Evolutionary conservation across 1,140 invertebrate species (phyloP).

Genomic region (Penaeus chinensis): DNA sequence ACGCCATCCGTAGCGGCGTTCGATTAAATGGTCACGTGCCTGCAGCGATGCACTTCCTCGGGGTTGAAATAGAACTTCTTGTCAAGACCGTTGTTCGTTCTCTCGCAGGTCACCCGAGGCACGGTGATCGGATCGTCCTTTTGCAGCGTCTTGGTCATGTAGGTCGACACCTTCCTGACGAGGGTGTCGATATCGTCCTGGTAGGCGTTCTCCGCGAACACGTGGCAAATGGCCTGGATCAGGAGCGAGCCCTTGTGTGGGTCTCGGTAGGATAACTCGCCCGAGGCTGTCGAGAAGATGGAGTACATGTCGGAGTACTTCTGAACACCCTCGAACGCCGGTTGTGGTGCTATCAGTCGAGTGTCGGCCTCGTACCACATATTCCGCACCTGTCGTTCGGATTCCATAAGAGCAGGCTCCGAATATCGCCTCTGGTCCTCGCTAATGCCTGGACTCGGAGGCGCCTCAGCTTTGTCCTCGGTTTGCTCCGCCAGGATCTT

Average conservation of each 20-base stretch:
- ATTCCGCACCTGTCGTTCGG: not conserved
- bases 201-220: constrained; percentile 78
- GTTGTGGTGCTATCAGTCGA: not conserved
- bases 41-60: constrained; percentile 14
- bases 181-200: constrained; percentile 76
- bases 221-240: constrained; percentile 79
- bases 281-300: constrained; percentile 76
- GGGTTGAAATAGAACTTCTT: constrained; percentile 61
- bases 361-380: constrained; percentile 16
- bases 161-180: constrained; percentile 73
- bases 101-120: constrained; percentile 52
- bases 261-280: constrained; percentile 77
- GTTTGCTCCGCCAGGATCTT: not conserved
- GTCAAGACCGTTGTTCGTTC: constrained; percentile 60
- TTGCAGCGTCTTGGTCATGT: constrained; percentile 59
- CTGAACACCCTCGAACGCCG: constrained; percentile 63
- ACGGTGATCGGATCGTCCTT: constrained; percentile 55
- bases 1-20: not conserved
- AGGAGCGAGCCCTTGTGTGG: constrained; percentile 78
- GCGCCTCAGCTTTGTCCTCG: not conserved
- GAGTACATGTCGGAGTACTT: constrained; percentile 76
- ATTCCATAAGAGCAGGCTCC: not conserved
- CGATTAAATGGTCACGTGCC: constrained; percentile 44
- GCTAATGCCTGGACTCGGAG: not conserved
- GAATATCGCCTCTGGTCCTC: not conserved